These are phyloP conservation scores for Phataginus tetradactyla DNA, from an alignment of 2,797 vertebrate genomes.

Conservation along the genomic window DNA sequence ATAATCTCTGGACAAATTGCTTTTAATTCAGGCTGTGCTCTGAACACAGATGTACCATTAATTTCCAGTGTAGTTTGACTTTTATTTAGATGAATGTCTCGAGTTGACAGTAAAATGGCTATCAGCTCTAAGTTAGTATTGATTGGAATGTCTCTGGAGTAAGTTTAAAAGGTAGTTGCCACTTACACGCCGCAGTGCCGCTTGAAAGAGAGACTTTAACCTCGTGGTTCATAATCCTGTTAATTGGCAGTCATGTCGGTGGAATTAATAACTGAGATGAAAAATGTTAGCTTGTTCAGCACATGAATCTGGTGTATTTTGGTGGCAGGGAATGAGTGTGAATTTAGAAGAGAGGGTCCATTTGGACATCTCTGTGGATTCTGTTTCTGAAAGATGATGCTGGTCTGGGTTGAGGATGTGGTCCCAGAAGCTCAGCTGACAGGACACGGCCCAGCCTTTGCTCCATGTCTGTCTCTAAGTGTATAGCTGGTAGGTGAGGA, in stretches of 20 bases:
- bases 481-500: background rate
- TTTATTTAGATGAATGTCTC: conserved; percentile 91
- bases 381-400: background rate
- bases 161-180: conserved; percentile 83
- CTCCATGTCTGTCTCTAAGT: background rate
- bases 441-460: background rate
- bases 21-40: conserved; percentile 88
- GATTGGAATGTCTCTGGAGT: conserved; percentile 87
- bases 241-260: conserved; percentile 37
- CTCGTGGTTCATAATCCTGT: conserved; percentile 55
- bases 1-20: conserved; percentile 92
- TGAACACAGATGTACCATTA: conserved; percentile 87
- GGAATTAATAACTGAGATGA: conserved; percentile 40
- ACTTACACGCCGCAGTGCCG: conserved; percentile 67
- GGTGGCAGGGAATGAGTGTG: background rate
- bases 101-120: conserved; percentile 89
- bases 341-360: background rate
- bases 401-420: background rate
- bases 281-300: background rate
- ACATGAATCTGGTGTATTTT: background rate
- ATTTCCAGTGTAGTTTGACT: conserved; percentile 91
- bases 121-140: conserved; percentile 88
- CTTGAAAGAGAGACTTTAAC: conserved; percentile 65
- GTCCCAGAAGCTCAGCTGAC: background rate
- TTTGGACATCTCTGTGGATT: background rate